Percentiles rank a stretch among this genome's conserved stretches.
These are phyloP conservation scores for Anas platyrhynchos DNA, from an alignment of 2,113 vertebrate species.

Conservation along the genomic window DNA sequence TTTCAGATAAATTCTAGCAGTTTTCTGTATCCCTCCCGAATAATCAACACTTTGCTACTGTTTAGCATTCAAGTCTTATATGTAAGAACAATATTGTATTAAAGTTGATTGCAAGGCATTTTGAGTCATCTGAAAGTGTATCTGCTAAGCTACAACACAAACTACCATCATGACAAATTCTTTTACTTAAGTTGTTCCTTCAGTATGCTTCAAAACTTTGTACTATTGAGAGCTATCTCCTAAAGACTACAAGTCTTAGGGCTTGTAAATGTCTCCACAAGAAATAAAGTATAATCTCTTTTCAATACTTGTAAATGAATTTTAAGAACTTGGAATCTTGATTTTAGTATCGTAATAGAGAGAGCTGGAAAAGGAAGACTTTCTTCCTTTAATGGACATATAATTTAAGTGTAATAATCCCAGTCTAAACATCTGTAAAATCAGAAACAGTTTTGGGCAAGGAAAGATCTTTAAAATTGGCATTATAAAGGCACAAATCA, in stretches of 20 bases:
- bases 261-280: background rate
- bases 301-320: background rate
- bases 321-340: background rate
- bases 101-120: background rate
- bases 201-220: background rate
- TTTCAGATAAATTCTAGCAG: background rate
- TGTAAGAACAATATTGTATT: background rate
- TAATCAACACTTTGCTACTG: background rate
- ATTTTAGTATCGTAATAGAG: background rate
- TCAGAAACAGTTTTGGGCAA: background rate
- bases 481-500: background rate
- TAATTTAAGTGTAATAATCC: background rate
- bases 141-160: background rate
- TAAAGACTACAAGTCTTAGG: background rate
- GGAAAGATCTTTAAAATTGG: background rate
- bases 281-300: background rate
- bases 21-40: background rate
- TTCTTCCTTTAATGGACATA: background rate
- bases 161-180: background rate
- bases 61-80: background rate
- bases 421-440: background rate
- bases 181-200: background rate
- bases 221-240: background rate
- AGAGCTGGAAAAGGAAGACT: background rate
- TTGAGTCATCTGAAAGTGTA: background rate